Conservation (phyloP, 2,888 invertebrate genomes). For the Resseliella maxima region DNA sequence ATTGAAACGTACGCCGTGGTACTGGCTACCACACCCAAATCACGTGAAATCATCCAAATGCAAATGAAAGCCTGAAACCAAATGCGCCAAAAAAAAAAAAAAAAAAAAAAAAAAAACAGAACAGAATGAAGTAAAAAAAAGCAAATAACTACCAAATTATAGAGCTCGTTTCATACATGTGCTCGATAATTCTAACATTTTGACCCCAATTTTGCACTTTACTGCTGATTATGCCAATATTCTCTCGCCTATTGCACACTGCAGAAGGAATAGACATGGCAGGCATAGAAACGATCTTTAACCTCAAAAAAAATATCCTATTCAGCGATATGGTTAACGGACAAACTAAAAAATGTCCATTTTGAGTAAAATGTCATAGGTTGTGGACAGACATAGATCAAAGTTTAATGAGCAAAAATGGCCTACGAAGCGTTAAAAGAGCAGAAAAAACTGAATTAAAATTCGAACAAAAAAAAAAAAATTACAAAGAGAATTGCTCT, state of each 20-base stretch:
- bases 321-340: neutral
- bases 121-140: neutral
- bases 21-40: slow-evolving; percentile 3
- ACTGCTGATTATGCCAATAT: slow-evolving; percentile 7
- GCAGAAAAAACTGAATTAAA: neutral
- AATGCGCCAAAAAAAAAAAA: neutral
- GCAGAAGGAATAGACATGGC: neutral
- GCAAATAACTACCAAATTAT: neutral
- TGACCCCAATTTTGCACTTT: slow-evolving; percentile 36
- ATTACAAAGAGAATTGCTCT: too few relatives aligned
- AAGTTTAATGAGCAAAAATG: slow-evolving; percentile 19
- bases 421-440: neutral
- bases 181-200: slow-evolving; percentile 24
- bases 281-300: neutral
- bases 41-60: slow-evolving; percentile 22
- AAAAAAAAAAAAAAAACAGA: neutral
- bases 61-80: neutral
- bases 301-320: neutral
- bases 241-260: neutral
- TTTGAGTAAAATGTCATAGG: neutral
- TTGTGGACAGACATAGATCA: neutral
- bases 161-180: slow-evolving; percentile 39
- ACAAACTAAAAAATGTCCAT: neutral
- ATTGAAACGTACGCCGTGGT: neutral
- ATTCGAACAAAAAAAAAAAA: too few relatives aligned